A percentile compares a stretch with the other conserved stretches of the same genome.
These are phyloP conservation scores for Trachelipus rathkii DNA, from an alignment of 1,140 invertebrate species.

Conservation along the genomic window DNA sequence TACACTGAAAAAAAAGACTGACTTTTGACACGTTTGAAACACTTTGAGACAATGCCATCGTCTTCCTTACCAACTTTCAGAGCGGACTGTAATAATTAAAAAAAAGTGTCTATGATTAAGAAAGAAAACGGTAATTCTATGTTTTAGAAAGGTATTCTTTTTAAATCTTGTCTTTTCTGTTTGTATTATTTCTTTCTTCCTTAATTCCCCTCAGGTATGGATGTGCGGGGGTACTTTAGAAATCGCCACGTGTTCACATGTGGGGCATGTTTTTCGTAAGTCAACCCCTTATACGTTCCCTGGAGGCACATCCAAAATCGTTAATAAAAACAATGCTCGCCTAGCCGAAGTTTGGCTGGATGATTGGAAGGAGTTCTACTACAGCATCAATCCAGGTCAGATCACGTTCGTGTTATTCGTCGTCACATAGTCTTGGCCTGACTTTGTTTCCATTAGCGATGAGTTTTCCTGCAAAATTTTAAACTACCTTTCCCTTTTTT, in stretches of 20 bases:
- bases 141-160: slow-evolving; percentile 5
- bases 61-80: too few relatives aligned
- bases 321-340: slow-evolving; percentile 96
- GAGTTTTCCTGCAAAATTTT: too few relatives aligned
- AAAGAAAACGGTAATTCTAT: background rate
- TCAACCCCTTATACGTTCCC: slow-evolving; percentile 99
- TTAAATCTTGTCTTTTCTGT: background rate
- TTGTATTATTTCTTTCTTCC: slow-evolving; percentile 7
- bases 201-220: slow-evolving; percentile 74
- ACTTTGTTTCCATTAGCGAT: too few relatives aligned
- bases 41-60: too few relatives aligned
- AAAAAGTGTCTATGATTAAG: too few relatives aligned
- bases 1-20: too few relatives aligned
- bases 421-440: too few relatives aligned
- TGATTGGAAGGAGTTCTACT: slow-evolving; percentile 97
- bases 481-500: too few relatives aligned
- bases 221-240: slow-evolving; percentile 92
- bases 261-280: slow-evolving; percentile 96
- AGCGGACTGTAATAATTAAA: too few relatives aligned
- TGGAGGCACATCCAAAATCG: slow-evolving; percentile 93
- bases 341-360: slow-evolving; percentile 96
- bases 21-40: too few relatives aligned
- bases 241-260: slow-evolving; percentile 85
- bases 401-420: background rate
- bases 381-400: slow-evolving; percentile 94